Evolutionary conservation across 2,888 invertebrate species (phyloP).

Genomic region (Timema cristinae): DNA sequence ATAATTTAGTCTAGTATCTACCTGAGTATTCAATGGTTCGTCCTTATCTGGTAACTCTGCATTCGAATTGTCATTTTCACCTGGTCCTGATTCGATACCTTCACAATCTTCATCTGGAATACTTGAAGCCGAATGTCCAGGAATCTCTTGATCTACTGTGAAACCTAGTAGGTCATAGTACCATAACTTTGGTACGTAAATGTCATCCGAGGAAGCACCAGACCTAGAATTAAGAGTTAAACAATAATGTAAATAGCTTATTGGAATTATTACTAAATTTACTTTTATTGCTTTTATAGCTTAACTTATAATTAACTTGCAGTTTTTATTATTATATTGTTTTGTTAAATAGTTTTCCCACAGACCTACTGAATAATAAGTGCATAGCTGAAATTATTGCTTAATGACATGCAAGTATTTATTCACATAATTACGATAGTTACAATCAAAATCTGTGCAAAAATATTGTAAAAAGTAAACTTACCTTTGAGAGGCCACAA

Average conservation of each 20-base stretch:
- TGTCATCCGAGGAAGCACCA: slow-evolving; percentile 1
- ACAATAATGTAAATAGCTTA: background rate
- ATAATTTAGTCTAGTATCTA: no score
- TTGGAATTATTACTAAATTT: background rate
- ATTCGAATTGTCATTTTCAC: no score
- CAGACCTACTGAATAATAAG: no score
- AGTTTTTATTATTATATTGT: background rate
- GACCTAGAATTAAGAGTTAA: background rate
- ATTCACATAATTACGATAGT: background rate
- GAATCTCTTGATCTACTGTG: background rate
- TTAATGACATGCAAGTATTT: background rate
- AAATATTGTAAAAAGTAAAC: background rate
- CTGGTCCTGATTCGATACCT: no score
- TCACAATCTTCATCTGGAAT: no score
- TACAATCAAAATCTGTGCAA: background rate
- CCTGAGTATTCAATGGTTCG: no score
- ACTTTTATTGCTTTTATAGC: background rate
- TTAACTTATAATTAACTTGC: no score
- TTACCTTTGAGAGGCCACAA: background rate
- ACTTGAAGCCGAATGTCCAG: no score
- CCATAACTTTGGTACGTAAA: slow-evolving; percentile 1
- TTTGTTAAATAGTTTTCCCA: background rate
- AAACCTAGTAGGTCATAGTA: background rate
- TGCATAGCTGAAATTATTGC: no score
- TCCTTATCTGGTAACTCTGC: no score